Evolutionary conservation across 2,113 vertebrate species (phyloP).

Genomic region (Hemichromis elongatus): DNA sequence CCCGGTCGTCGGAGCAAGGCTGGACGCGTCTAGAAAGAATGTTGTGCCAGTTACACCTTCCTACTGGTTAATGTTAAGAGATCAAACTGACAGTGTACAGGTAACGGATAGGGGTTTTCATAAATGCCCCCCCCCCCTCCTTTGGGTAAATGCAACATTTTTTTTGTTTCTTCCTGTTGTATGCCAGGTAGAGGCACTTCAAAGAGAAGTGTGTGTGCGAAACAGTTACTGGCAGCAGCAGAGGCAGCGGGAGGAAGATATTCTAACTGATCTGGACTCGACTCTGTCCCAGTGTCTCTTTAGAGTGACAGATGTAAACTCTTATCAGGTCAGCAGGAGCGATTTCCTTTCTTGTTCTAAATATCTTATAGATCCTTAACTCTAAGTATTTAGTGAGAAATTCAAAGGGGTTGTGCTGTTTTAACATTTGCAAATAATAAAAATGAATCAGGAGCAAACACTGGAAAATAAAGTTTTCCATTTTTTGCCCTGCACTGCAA

Average conservation of each 20-base stretch:
- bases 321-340: slow-evolving; percentile 61
- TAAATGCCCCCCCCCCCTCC: background rate
- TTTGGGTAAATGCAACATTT: background rate
- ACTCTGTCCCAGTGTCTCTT: slow-evolving; percentile 53
- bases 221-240: slow-evolving; percentile 75
- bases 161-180: background rate
- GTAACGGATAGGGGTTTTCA: slow-evolving; percentile 46
- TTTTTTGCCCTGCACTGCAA: background rate
- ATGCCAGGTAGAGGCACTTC: slow-evolving; percentile 74
- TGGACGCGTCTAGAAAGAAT: slow-evolving; percentile 62
- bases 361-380: background rate
- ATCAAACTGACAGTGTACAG: slow-evolving; percentile 67
- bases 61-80: slow-evolving; percentile 64
- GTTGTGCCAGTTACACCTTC: slow-evolving; percentile 78
- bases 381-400: background rate
- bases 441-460: background rate
- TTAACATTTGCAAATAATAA: background rate
- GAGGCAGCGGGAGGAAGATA: slow-evolving; percentile 70
- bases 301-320: slow-evolving; percentile 39
- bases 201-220: slow-evolving; percentile 71
- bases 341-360: background rate
- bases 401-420: background rate
- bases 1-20: slow-evolving; percentile 78
- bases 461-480: background rate
- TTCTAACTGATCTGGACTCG: slow-evolving; percentile 64